Evolutionary conservation across 2,113 vertebrate genomes (phyloP), one percentile per base, ranked within the genome.

Genomic region (Brienomyrus brachyistius): DNA sequence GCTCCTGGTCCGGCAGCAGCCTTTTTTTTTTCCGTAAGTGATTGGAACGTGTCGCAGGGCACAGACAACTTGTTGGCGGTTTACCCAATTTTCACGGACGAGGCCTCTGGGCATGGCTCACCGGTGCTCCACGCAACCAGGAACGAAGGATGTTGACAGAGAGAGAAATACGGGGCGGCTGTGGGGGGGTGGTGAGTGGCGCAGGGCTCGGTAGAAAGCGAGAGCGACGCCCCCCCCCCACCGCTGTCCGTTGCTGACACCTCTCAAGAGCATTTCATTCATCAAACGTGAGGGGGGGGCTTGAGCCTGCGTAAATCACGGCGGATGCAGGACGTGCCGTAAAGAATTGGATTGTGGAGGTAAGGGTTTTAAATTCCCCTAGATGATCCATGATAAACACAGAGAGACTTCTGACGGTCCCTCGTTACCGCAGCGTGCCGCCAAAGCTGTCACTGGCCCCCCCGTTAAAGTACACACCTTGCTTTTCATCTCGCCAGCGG

Each of bases 311-410:
- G 92, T 95, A 95, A 95, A 96, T 95, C 95, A 95, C 91, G 88
- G 92, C 87, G 94, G 94, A 95, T 94, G 94, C 95, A 95, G 94
- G 93, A 94, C 92, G 92, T 91, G 92, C 91, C 91, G 62, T 94
- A 94, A 94, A 95, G 93, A 93, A 94, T 93, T 93, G 91, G 94
- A 94, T 93, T 92, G 94, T 94, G 95, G 95, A 95, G 95, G 94
- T 95, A 94, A 94, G 94, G 94, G 94, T 93, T 93, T 94, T 95
- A 95, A 96, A 95, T 94, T 94, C 95, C 94, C 93, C 92, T 59
- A 90, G 90, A 83, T 90, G 86, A 90, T 90, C 90, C 86, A 43
- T 83, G 90, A 90, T 90, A 90, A 90, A 90, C 90, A 90, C 90
- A 90, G 86, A 48, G 86, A 82, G 89, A 94, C 93, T 94, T 94